Evolutionary conservation across 2,113 vertebrate species (phyloP), one percentile per base, ranked within the genome.

Genomic region (Tychaedon coryphoeus): DNA sequence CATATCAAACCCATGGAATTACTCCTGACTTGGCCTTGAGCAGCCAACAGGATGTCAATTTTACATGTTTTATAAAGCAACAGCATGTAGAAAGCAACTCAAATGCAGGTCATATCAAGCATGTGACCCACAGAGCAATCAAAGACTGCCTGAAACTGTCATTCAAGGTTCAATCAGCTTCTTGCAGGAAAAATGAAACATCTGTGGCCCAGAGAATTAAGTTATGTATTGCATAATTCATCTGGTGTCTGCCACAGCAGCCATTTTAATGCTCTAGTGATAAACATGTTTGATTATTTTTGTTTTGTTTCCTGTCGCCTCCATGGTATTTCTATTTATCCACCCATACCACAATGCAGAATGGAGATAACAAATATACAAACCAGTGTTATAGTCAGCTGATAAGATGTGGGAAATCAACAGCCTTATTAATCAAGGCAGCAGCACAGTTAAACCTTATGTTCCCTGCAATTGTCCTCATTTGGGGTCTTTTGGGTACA

Each of bases 131-230:
- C 72, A 53, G 74, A 94, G 90, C 95, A 96, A 97, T 96, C 97
- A 97, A 91, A 97, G 95, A 88, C 92, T 91, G 96, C 88, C 97
- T 97, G 91, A 54, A 97, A 95, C 97, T 86, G 90, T 96, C 97
- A 97, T 87, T 97, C 94, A 96, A 96, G 89, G 88, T 96, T 96
- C 92, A 93, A 94, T 93, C 93, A 84, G 96, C 89, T 90, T 88
- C 86, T 86, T 84, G 92, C 91, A 93, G 95, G 91, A 93, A 96
- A 96, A 96, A 88, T 58, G 92, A 97, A 97, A 96, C 97, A 97
- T 97, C 97, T 97, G 95, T 85, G 88, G 93, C 95, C 86, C 79
- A 54, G 93, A 96, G 95, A 95, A 97, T 94, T 94, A 96, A 97
- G 85, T 91, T 94, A 88, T 84, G 87, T 96, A 89, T 73, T 95